Evolutionary conservation across 2,797 vertebrate species (phyloP).

Genomic region (Denticeps clupeoides): DNA sequence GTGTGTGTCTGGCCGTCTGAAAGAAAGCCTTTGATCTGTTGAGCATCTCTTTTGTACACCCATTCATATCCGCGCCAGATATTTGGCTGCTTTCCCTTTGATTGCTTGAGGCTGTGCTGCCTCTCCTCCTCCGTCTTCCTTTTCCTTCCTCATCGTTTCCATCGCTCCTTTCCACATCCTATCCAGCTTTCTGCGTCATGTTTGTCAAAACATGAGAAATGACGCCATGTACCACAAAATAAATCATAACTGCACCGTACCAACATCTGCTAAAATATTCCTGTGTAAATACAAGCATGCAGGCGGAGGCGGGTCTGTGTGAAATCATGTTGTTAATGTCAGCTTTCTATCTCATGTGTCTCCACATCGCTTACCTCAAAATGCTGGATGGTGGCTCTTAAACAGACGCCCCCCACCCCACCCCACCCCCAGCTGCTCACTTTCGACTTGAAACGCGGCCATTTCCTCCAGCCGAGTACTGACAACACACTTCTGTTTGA

Average conservation of each 20-base stretch:
- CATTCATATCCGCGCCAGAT: neutral
- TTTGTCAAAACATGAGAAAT: too few relatives aligned
- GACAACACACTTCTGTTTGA: constrained; percentile 20
- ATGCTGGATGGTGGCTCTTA: too few relatives aligned
- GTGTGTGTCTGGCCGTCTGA: neutral
- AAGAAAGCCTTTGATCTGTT: neutral
- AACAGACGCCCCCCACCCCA: neutral
- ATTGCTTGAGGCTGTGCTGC: neutral
- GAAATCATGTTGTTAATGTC: neutral
- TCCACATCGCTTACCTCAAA: too few relatives aligned
- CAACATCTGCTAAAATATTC: too few relatives aligned
- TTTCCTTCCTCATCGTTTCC: neutral
- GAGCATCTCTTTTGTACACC: neutral
- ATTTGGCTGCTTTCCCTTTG: neutral
- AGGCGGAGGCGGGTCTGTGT: neutral
- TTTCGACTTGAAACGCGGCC: constrained; percentile 13
- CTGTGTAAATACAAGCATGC: too few relatives aligned
- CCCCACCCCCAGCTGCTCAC: too few relatives aligned
- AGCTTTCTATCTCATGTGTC: neutral
- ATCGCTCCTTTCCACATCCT: neutral
- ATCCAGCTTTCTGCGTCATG: too few relatives aligned
- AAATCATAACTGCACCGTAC: too few relatives aligned
- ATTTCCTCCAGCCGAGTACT: constrained; percentile 3
- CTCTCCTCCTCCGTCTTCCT: neutral
- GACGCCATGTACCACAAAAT: neutral